A percentile compares a stretch with the other conserved stretches of the same genome.
phyloP scores from a whole-genome alignment of 1,140 invertebrate genomes.

The Globodera rostochiensis region DNA sequence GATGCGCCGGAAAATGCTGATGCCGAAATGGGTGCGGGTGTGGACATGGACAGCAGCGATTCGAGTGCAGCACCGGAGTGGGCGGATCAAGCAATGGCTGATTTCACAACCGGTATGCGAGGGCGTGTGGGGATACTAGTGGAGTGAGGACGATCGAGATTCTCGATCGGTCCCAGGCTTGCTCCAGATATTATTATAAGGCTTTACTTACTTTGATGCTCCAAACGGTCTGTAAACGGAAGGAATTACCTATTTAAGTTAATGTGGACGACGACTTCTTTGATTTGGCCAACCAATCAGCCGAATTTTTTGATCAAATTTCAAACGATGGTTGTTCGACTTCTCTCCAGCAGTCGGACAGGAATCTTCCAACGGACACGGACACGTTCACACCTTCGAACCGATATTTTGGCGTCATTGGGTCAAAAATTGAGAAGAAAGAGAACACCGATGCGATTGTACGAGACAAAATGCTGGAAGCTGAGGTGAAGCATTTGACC shows the following conservation, averaged over 20 bases:
- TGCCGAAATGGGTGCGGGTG: background rate
- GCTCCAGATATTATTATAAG: no score
- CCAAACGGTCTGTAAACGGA: slow-evolving; percentile 7
- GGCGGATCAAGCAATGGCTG: slow-evolving; percentile 14
- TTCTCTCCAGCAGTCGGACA: background rate
- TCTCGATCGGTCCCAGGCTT: no score
- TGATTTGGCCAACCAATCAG: slow-evolving; percentile 38
- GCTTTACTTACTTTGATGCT: background rate
- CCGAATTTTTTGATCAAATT: slow-evolving; percentile 36
- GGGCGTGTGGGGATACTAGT: no score
- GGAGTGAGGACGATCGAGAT: no score
- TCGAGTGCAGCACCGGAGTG: slow-evolving; percentile 29
- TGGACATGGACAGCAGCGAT: slow-evolving; percentile 2
- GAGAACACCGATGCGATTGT: no score
- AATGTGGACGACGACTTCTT: slow-evolving; percentile 48
- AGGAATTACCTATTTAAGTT: slow-evolving; percentile 23
- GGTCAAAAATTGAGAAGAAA: no score
- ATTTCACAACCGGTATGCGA: background rate
- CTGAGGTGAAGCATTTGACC: no score
- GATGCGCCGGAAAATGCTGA: background rate
- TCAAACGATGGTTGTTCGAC: background rate
- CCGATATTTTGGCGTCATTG: no score
- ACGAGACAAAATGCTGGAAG: no score
- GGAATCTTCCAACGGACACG: background rate
- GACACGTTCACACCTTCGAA: background rate